Evolutionary conservation across 1,140 invertebrate genomes (phyloP), one percentile per base, ranked within the genome.

Genomic region (Papilio helenus): DNA sequence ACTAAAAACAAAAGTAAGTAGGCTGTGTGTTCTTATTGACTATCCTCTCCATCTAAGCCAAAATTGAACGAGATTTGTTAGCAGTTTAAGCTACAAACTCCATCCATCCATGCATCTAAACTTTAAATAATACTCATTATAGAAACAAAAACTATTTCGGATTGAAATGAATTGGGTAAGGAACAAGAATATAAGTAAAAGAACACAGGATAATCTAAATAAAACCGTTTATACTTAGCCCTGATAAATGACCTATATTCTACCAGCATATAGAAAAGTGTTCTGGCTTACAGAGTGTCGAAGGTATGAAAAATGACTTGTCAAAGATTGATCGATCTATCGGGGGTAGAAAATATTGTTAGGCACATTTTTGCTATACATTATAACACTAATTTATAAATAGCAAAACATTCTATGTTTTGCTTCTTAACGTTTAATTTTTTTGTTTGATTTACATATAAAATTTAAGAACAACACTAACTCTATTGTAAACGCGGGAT

Each of bases 251-350:
- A 12, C 10, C 10, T 65, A 29, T 34, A 34, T 68, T 65, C 14
- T 26, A 1, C 4, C 61, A 34, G 0, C 61, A 26, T 23, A 26
- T 68, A 16, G 10, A 16, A 34, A 26, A 29, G 26, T 16, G 20
- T 61, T 61, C 23, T 29, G 23, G 0, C 12, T 26, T 26, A 5
- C 9, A 26, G 20, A 12, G 61, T 68, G 26, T 68, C 61, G 61
- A 68, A 68, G 61, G 61, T 29, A 68, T 68, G 61, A 68, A 26
- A 68, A 68, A 68, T 68, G 23, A 68, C 26, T 29, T 29, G 61
- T 34, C 61, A 29, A 68, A 68, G 12, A 68, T 68, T 68, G 61
- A 68, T 68, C 61, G 61, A 68, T 68, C 61, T 34, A 26, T 10
- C 26, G 14, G 14, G 26, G 61, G 3, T 14, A 61, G 20, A 61